These are phyloP conservation scores for Eulemur albifrons DNA, from an alignment of 2,797 vertebrate genomes.

Conservation along the genomic window DNA sequence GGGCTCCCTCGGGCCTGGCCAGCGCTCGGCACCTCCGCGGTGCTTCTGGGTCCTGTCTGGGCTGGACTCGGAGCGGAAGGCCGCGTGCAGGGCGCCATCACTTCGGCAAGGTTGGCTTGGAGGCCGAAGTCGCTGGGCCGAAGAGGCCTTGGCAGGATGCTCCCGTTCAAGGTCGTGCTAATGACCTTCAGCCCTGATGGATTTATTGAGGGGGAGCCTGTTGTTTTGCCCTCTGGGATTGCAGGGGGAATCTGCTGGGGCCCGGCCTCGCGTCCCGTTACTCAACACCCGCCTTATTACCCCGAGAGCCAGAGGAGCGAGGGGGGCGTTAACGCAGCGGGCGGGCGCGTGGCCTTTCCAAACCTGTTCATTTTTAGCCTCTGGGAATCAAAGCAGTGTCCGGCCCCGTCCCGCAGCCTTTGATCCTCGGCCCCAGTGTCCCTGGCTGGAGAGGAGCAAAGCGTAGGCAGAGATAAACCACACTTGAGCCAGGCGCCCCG, in stretches of 20 bases:
- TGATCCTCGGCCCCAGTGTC: constrained; percentile 68
- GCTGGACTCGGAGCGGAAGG: fast-evolving
- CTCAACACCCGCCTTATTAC: constrained; percentile 36
- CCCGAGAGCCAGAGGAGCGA: neutral
- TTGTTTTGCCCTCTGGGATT: neutral
- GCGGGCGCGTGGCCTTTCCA: fast-evolving
- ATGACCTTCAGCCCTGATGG: neutral
- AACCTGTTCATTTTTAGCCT: constrained; percentile 35
- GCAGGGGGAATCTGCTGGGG: neutral
- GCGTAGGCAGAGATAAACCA: constrained; percentile 78
- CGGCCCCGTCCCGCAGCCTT: neutral
- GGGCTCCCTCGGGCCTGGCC: neutral
- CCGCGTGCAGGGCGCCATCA: fast-evolving
- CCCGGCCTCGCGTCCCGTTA: neutral
- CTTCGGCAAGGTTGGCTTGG: neutral
- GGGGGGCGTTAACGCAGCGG: fast-evolving
- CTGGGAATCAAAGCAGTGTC: neutral
- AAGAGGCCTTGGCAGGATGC: neutral
- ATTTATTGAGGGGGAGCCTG: neutral
- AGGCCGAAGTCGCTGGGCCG: neutral
- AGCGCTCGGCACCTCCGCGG: neutral
- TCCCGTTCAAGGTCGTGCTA: constrained; percentile 35
- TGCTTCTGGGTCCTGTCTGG: fast-evolving
- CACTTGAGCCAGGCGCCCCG: constrained; percentile 74
- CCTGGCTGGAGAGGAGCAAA: constrained; percentile 73